Conservation (phyloP, 2,888 invertebrate species). For the Caenorhabditis panamensis region DNA sequence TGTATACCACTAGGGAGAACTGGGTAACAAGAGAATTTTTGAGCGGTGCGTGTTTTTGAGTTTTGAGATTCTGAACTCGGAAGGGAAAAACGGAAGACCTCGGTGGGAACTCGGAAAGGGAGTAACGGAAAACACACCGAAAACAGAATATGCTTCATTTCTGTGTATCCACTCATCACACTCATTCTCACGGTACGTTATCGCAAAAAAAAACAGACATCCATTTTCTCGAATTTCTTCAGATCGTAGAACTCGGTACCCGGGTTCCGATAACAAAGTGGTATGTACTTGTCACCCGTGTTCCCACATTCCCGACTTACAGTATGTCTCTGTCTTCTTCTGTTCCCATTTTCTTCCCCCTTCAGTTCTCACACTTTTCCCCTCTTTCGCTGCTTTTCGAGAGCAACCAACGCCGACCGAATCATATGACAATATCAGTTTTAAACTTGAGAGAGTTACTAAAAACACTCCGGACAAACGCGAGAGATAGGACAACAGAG, state of each 20-base stretch:
- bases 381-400: conserved; percentile 1
- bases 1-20: not conserved
- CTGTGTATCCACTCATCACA: conserved; percentile 3
- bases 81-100: not conserved
- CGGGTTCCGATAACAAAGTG: conserved; percentile 10
- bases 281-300: conserved; percentile 11
- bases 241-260: conserved; percentile 20
- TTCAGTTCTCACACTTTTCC: conserved; percentile 12
- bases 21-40: conserved; percentile 6
- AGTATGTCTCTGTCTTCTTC: conserved; percentile 29
- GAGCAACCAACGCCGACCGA: conserved; percentile 33
- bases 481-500: conserved; percentile 37
- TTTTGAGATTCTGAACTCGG: conserved; percentile 8
- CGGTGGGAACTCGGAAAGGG: not conserved
- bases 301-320: conserved; percentile 35
- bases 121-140: conserved; percentile 9
- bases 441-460: conserved; percentile 52
- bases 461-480: conserved; percentile 39
- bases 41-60: conserved; percentile 7
- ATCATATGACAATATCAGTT: conserved; percentile 61
- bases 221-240: conserved; percentile 18
- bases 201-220: conserved; percentile 44
- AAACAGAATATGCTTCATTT: conserved; percentile 28
- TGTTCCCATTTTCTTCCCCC: not conserved
- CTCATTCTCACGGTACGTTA: conserved; percentile 36